Evolutionary conservation across 92 coral and sea anemone genomes (phyloP), one percentile per base, ranked within the genome.

Genomic region (Epizoanthus stellaris): DNA sequence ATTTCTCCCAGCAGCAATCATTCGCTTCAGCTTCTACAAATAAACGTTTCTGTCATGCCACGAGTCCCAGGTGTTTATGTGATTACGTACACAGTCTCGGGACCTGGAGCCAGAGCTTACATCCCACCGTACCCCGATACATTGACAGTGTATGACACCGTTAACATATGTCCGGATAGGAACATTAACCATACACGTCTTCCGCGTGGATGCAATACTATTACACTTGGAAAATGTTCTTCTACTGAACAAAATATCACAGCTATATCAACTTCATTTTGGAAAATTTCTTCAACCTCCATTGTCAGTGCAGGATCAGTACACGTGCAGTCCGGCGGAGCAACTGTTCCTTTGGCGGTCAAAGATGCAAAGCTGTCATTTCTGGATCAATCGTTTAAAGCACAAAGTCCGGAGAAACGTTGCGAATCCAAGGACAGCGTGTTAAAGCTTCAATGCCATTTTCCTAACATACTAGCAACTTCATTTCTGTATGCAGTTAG

Each of bases 181-280:
- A 66, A 10, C 12, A 34, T 49, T 7, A 49, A 11, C 56, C 10
- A 42, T 8, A 11, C 56, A 52, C 73, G 40, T 20, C 57, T 89
- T 25, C 90, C 90, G 9, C 12, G 10, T n/a, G 95, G 95, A 34
- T 92, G 95, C 71, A 64, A 92, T 71, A 39, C 79, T 19, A 5
- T 84, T 8, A 25, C 70, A 56, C 65, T 86, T 9, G 34, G 38
- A 6, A 53, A 63, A 68, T 90, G 93, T 52, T 80, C 81, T 42
- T 3, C 39, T 15, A 42, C 66, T 47, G 76, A 87, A 14, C 15
- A 39, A 8, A 19, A 56, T 74, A 71, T 92, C 11, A n/a, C 43
- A 10, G 85, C 82, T 16, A 63, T 66, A 21, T 92, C 95, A 25
- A 85, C 95, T 3, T 76, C 88, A 34, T 52, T 85, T 3, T 92